phyloP scores from a whole-genome alignment of 2,888 invertebrate genomes.

The Hyles lineata region DNA sequence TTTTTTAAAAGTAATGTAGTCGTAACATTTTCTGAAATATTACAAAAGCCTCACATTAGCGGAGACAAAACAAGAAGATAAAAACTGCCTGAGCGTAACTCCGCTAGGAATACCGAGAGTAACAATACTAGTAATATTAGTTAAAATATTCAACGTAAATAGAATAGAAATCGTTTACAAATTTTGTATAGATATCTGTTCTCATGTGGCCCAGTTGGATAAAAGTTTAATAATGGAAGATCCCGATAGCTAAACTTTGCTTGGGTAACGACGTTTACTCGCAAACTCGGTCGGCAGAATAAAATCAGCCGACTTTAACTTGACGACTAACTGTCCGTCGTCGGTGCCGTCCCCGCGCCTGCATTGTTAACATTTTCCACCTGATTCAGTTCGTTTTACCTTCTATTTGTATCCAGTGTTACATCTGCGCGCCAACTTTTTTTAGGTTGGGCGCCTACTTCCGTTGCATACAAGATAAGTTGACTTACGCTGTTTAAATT shows the following conservation, averaged over 20 bases:
- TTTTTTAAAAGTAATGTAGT: no score
- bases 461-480: no score
- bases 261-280: constrained; percentile 58
- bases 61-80: no score
- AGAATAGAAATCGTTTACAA: constrained; percentile 44
- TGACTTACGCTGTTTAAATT: no score
- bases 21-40: no score
- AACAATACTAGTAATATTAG: not conserved
- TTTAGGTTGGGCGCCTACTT: not conserved
- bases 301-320: constrained; percentile 59
- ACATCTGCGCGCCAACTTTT: not conserved
- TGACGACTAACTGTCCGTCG: constrained; percentile 46
- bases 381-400: not conserved
- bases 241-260: constrained; percentile 68
- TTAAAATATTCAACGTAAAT: not conserved
- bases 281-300: constrained; percentile 63
- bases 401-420: constrained; percentile 5
- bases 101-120: not conserved
- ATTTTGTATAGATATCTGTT: constrained; percentile 54
- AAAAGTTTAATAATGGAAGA: constrained; percentile 75
- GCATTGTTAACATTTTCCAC: constrained; percentile 19
- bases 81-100: no score
- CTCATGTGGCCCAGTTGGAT: constrained; percentile 60
- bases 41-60: no score
- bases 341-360: constrained; percentile 32